Evolutionary conservation across 2,888 invertebrate genomes (phyloP).

Genomic region (Drosophila nigricruria): DNA sequence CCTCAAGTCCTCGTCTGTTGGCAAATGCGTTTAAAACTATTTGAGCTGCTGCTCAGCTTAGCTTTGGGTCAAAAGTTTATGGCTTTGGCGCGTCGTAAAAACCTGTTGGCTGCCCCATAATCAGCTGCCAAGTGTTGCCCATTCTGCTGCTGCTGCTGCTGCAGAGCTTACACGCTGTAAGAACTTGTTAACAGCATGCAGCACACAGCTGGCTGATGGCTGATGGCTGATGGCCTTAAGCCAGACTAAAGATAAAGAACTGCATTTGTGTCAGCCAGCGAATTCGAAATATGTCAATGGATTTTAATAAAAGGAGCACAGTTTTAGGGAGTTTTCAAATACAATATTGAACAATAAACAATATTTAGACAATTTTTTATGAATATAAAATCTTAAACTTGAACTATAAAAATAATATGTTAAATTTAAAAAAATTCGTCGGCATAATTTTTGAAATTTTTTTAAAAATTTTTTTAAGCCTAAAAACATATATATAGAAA

Average conservation of each 20-base stretch:
- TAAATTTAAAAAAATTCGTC: too few species aligned
- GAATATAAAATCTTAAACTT: background rate
- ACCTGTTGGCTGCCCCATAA: conserved; percentile 69
- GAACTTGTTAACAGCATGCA: conserved; percentile 64
- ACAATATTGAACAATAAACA: background rate
- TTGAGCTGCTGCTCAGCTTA: conserved; percentile 74
- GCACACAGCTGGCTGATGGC: conserved; percentile 32
- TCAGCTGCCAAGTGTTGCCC: conserved; percentile 54
- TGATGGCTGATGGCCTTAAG: conserved; percentile 29
- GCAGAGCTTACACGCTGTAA: conserved; percentile 58
- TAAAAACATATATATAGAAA: too few species aligned
- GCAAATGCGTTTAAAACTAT: conserved; percentile 73
- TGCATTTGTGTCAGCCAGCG: conserved; percentile 11
- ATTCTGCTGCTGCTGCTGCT: conserved; percentile 3
- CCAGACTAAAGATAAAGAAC: conserved; percentile 14
- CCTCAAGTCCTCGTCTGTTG: conserved; percentile 31
- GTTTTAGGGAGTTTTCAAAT: background rate
- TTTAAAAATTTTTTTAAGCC: too few species aligned
- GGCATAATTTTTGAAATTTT: too few species aligned
- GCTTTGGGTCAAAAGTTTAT: conserved; percentile 78
- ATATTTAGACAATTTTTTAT: background rate
- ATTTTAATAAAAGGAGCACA: background rate
- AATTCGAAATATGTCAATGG: background rate
- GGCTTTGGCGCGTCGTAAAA: conserved; percentile 72
- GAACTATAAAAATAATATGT: too few species aligned